phyloP scores from a whole-genome alignment of 92 coral and sea anemone species.

The Bergia sp. region DNA sequence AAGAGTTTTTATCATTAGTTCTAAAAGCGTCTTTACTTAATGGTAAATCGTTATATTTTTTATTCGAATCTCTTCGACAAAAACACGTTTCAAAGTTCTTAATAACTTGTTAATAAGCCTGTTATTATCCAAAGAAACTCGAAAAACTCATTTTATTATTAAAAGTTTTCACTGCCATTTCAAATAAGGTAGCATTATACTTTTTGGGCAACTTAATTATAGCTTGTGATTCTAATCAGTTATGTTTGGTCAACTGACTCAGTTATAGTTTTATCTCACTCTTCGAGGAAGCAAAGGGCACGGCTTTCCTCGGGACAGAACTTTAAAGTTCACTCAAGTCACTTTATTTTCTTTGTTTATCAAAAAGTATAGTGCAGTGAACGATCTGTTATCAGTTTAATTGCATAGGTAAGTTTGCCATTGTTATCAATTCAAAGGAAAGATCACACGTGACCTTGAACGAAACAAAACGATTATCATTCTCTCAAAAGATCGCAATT shows the following conservation, averaged over 20 bases:
- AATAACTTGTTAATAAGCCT: not conserved
- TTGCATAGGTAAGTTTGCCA: not conserved
- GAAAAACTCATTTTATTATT: not conserved
- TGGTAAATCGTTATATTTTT: not conserved
- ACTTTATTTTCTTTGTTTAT: constrained; percentile 16
- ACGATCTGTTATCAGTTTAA: constrained; percentile 6
- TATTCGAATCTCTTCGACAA: not conserved
- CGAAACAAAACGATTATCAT: constrained; percentile 37
- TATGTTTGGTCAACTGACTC: too few relatives aligned
- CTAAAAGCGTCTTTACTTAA: not conserved
- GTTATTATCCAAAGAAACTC: not conserved
- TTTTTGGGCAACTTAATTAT: not conserved
- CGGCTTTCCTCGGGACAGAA: not conserved
- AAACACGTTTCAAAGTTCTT: not conserved
- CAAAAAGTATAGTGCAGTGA: not conserved
- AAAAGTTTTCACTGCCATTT: not conserved
- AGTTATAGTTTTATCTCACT: too few relatives aligned
- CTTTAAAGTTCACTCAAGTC: not conserved
- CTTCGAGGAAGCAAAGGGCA: not conserved
- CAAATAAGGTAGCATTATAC: not conserved
- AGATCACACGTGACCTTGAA: constrained; percentile 25
- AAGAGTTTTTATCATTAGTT: too few relatives aligned
- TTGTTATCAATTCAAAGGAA: constrained; percentile 21
- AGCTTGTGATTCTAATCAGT: not conserved
- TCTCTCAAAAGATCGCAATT: constrained; percentile 34